These are phyloP conservation scores for Drosophila elegans DNA, from an alignment of 1,140 invertebrate genomes.

Conservation along the genomic window DNA sequence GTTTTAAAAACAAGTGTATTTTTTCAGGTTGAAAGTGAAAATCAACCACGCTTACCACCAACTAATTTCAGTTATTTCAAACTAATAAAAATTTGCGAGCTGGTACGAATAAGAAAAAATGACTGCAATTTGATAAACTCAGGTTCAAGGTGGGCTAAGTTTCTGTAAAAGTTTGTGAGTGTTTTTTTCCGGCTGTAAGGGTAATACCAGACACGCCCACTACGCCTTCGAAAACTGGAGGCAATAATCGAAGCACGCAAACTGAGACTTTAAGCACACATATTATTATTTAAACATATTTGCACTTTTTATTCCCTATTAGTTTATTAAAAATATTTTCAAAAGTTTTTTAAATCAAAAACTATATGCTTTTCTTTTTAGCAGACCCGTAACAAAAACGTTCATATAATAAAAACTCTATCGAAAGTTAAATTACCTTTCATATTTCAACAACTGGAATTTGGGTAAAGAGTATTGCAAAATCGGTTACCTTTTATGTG, in stretches of 20 bases:
- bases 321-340: neutral
- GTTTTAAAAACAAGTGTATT: no score
- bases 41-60: constrained; percentile 6
- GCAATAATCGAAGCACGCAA: constrained; percentile 4
- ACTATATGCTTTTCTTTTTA: no score
- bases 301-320: neutral
- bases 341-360: no score
- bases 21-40: constrained; percentile 25
- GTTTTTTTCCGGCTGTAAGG: neutral
- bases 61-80: constrained; percentile 45
- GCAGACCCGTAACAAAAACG: no score
- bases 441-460: no score
- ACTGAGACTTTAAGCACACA: neutral
- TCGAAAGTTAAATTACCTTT: no score
- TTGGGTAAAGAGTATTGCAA: constrained; percentile 5
- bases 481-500: constrained; percentile 1
- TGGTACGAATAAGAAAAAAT: constrained; percentile 42
- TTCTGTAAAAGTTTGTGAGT: constrained; percentile 33
- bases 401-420: no score
- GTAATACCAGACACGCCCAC: constrained; percentile 55
- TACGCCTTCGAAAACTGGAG: constrained; percentile 32
- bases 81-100: constrained; percentile 42
- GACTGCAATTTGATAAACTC: constrained; percentile 63
- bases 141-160: constrained; percentile 12
- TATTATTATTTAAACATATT: neutral